phyloP scores from a whole-genome alignment of 2,797 vertebrate genomes.

The Manis crassicaudata region DNA sequence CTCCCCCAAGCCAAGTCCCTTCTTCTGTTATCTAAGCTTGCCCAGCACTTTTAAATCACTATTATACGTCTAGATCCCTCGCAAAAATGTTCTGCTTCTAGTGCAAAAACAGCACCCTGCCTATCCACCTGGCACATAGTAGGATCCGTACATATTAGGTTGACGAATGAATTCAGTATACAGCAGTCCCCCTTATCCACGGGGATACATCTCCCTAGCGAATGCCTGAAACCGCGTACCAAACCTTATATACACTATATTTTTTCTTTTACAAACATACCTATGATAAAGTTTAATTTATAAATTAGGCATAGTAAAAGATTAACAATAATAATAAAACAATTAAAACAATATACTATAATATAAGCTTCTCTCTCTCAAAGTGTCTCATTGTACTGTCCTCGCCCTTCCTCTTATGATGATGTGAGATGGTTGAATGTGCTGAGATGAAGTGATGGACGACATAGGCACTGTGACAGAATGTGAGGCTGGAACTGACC shows the following conservation, averaged over 20 bases:
- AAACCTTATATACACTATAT: not conserved
- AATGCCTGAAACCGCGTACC: not conserved
- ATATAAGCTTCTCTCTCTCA: too few species aligned
- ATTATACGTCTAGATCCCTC: not conserved
- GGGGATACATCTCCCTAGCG: not conserved
- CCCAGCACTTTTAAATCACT: not conserved
- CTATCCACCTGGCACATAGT: not conserved
- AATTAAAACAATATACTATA: too few species aligned
- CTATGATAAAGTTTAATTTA: not conserved
- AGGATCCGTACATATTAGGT: not conserved
- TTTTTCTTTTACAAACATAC: not conserved
- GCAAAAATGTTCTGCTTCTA: not conserved
- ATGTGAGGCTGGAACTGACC: too few species aligned
- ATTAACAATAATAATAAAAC: not conserved
- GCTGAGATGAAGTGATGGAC: too few species aligned
- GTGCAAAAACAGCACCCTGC: not conserved
- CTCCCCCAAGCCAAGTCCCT: not conserved
- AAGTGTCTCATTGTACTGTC: too few species aligned
- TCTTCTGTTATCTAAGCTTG: not conserved
- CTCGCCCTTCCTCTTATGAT: too few species aligned
- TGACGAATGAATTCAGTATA: not conserved
- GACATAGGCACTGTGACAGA: too few species aligned
- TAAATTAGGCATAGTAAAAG: not conserved
- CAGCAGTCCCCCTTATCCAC: not conserved
- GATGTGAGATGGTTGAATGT: too few species aligned